Evolutionary conservation across 2,113 vertebrate genomes (phyloP).

Genomic region (Scomber japonicus): DNA sequence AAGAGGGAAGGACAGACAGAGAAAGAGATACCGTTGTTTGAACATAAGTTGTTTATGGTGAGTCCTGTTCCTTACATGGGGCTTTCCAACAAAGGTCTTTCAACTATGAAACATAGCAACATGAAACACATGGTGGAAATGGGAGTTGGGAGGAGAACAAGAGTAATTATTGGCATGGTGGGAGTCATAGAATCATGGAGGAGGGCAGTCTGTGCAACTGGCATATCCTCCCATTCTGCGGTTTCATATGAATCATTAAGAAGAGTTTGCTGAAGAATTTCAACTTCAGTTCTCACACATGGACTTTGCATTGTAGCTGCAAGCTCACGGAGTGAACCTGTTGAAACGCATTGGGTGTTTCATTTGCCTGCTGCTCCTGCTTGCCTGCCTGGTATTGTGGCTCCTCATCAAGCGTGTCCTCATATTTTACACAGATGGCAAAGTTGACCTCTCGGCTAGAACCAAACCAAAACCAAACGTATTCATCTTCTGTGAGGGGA

Average conservation of each 20-base stretch:
- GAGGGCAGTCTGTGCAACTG: constrained; percentile 51
- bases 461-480: constrained; percentile 24
- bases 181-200: constrained; percentile 58
- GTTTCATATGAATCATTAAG: constrained; percentile 69
- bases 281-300: constrained; percentile 33
- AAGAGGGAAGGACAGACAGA: constrained; percentile 16
- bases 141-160: constrained; percentile 62
- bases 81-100: constrained; percentile 57
- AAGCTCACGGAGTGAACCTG: constrained; percentile 34
- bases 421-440: constrained; percentile 55
- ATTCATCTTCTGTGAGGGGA: constrained; percentile 32
- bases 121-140: constrained; percentile 62
- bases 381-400: constrained; percentile 10
- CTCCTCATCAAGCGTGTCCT: constrained; percentile 30
- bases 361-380: constrained; percentile 11
- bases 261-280: constrained; percentile 46
- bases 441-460: constrained; percentile 12
- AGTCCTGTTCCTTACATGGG: constrained; percentile 61
- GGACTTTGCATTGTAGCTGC: constrained; percentile 12
- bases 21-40: constrained; percentile 52
- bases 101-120: constrained; percentile 47
- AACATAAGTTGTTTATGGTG: constrained; percentile 48
- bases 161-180: constrained; percentile 53
- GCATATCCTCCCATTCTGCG: constrained; percentile 52
- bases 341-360: constrained; percentile 11